Conservation (phyloP, 2,113 vertebrate genomes). For the Haliaeetus leucogaster region DNA sequence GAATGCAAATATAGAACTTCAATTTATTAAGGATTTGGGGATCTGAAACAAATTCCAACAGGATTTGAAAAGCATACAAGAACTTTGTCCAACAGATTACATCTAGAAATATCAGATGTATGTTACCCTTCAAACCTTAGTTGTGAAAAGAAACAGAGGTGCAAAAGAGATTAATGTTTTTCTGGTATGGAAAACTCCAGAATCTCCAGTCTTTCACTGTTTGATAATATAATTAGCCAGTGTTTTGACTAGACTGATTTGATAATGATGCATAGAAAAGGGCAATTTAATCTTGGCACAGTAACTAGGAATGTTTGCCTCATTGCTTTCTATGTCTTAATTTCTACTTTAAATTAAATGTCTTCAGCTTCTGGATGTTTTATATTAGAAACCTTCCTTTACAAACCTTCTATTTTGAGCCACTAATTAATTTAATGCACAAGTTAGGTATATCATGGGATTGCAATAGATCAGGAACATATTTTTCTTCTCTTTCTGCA, state of each 20-base stretch:
- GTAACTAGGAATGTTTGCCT: slow-evolving; percentile 43
- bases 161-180: background rate
- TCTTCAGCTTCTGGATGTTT: slow-evolving; percentile 42
- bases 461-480: background rate
- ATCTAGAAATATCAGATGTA: background rate
- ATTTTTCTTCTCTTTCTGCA: slow-evolving; percentile 10
- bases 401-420: slow-evolving; percentile 27
- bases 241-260: slow-evolving; percentile 70
- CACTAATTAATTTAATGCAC: slow-evolving; percentile 33
- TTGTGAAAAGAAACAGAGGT: background rate
- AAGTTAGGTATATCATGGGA: slow-evolving; percentile 21
- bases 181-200: slow-evolving; percentile 45
- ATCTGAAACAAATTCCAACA: slow-evolving; percentile 44
- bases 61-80: slow-evolving; percentile 44
- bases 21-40: slow-evolving; percentile 59
- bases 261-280: slow-evolving; percentile 67
- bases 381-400: slow-evolving; percentile 37
- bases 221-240: slow-evolving; percentile 62
- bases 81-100: background rate
- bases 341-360: slow-evolving; percentile 61
- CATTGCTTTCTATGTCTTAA: slow-evolving; percentile 62
- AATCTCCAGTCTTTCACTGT: slow-evolving; percentile 26
- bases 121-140: background rate
- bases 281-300: slow-evolving; percentile 67
- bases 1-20: slow-evolving; percentile 52